Conservation (phyloP, 2,888 invertebrate species). For the Theodoxus fluviatilis region DNA sequence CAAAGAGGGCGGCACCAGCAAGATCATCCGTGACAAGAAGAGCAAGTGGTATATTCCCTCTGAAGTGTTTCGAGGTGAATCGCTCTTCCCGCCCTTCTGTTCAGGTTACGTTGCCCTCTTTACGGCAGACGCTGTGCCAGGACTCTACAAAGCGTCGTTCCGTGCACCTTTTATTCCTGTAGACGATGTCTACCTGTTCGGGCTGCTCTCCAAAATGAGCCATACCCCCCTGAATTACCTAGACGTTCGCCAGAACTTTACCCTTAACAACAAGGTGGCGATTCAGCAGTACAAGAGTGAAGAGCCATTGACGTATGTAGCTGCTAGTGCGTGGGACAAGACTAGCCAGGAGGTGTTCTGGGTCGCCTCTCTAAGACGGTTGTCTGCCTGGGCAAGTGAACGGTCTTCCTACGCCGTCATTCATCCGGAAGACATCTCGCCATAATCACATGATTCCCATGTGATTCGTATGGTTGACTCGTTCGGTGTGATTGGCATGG, state of each 20-base stretch:
- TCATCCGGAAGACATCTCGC: too few relatives aligned
- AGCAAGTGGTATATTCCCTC: slow-evolving; percentile 49
- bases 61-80: slow-evolving; percentile 38
- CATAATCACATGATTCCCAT: too few relatives aligned
- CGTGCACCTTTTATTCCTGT: slow-evolving; percentile 48
- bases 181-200: slow-evolving; percentile 60
- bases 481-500: too few relatives aligned
- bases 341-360: slow-evolving; percentile 38
- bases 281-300: slow-evolving; percentile 35
- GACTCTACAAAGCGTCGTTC: slow-evolving; percentile 47
- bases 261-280: slow-evolving; percentile 71
- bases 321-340: slow-evolving; percentile 32
- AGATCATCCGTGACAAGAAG: slow-evolving; percentile 39
- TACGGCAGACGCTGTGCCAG: slow-evolving; percentile 42
- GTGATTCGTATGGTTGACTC: too few relatives aligned
- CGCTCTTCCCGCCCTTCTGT: slow-evolving; percentile 55
- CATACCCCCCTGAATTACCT: slow-evolving; percentile 39
- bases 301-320: slow-evolving; percentile 27
- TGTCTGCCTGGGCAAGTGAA: slow-evolving; percentile 35
- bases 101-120: slow-evolving; percentile 51
- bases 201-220: slow-evolving; percentile 40
- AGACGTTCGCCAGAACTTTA: slow-evolving; percentile 82
- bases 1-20: slow-evolving; percentile 37
- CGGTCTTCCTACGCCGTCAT: too few relatives aligned
- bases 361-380: slow-evolving; percentile 33